Base-by-base conservation (phyloP, 2,113 vertebrate species). In the Dinomys branickii region DNA sequence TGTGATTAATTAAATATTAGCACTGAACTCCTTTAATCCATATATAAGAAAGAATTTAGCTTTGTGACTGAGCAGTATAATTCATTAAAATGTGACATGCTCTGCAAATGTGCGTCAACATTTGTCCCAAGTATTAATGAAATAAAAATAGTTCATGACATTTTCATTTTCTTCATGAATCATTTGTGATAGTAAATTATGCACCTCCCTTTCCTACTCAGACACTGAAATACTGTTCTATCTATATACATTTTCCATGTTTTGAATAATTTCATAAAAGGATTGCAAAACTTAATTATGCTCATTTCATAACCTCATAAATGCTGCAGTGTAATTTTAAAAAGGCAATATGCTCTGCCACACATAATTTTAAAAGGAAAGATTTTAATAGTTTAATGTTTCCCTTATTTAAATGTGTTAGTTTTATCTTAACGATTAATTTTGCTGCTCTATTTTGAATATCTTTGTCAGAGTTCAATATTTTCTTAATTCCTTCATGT, bases 131-230 rank as follows among this genome's bases (percentile, higher is more conserved):
- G 7, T 78, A 69, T 16, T 96, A 97, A 97, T 88, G 7, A 84
- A 91, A 52, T 83, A 41, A 96, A n/a, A 88, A 86, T 50, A 50
- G 90, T 87, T 93, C 78, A 13, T 81, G 65, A 17, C 5, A 73
- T 65, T 94, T 96, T 97, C 19, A 85, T 97, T 97, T 85, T 97
- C 59, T 94, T 97, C 88, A n/a, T 91, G 59, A 30, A 6, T 78
- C 88, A 83, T 78, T 89, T 91, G 7, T 95, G 75, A 97, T 91
- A 77, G 22, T 90, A 97, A 95, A 97, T 96, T 94, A 92, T 71
- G 59, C 97, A 54, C 59, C 61, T 94, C 93, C 71, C 58, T 95
- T 97, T 98, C 96, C 58, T 95, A 85, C 38, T 96, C 63, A 97
- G 47, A 94, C 94, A n/a, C 65, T 85, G 86, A 98, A 98, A 92